These are phyloP conservation scores for Mesembrinibis cayennensis DNA, from an alignment of 2,113 vertebrate genomes.

Conservation along the genomic window DNA sequence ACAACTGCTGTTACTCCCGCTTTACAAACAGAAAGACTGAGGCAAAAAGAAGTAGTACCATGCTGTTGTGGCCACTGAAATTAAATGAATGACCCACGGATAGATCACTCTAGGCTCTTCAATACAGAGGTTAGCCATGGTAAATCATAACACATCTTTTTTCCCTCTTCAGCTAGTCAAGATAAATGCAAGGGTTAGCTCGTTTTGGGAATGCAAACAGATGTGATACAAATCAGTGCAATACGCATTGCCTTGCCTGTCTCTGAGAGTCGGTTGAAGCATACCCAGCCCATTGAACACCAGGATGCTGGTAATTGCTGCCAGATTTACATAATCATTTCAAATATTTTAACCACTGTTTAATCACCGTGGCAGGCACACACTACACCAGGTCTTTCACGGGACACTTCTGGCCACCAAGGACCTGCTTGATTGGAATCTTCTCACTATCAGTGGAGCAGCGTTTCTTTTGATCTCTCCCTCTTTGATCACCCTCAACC, in stretches of 20 bases:
- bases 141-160: neutral
- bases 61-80: neutral
- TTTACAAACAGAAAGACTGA: neutral
- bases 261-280: neutral
- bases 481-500: neutral
- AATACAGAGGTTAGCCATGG: neutral
- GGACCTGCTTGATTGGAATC: neutral
- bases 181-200: neutral
- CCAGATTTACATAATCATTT: neutral
- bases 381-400: neutral
- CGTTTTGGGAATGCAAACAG: neutral
- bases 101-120: neutral
- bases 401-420: neutral
- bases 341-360: neutral
- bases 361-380: neutral
- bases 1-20: neutral
- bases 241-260: rapidly evolving
- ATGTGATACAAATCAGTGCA: neutral
- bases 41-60: neutral
- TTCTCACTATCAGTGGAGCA: neutral
- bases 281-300: neutral
- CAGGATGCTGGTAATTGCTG: neutral
- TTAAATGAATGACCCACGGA: neutral
- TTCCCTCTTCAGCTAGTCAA: neutral
- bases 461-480: neutral